Percentiles rank a stretch among this genome's conserved stretches.
Evolutionary conservation across 2,888 invertebrate genomes (phyloP).

Genomic region (Epiblema foenella): DNA sequence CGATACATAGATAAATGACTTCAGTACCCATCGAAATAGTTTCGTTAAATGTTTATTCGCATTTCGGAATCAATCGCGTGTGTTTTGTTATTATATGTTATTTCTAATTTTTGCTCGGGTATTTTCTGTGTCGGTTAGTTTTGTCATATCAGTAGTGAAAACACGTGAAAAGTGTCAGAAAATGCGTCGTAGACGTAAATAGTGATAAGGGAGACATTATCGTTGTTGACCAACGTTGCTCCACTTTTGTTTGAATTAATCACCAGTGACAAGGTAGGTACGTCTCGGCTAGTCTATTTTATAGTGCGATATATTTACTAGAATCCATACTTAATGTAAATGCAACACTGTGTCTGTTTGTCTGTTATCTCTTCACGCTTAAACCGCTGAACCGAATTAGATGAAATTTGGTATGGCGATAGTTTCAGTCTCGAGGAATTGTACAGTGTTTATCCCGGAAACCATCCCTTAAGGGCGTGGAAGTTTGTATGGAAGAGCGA

Average conservation of each 20-base stretch:
- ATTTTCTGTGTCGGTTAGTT: conserved; percentile 33
- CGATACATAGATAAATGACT: conserved; percentile 64
- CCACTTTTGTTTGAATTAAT: conserved; percentile 65
- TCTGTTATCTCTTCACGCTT: no score
- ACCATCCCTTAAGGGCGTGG: no score
- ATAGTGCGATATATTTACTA: conserved; percentile 3
- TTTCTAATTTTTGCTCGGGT: conserved; percentile 36
- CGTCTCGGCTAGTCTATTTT: conserved; percentile 48
- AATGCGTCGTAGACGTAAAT: conserved; percentile 79
- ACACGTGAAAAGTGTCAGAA: conserved; percentile 54
- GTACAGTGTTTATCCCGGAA: no score
- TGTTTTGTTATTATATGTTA: no score
- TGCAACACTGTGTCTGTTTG: no score
- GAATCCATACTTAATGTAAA: no score
- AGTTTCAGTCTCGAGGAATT: no score
- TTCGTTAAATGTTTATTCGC: conserved; percentile 60
- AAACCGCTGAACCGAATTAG: no score
- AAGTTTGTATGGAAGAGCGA: no score
- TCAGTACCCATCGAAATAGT: conserved; percentile 69
- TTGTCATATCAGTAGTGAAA: conserved; percentile 35
- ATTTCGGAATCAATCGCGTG: conserved; percentile 20
- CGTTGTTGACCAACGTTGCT: conserved; percentile 73
- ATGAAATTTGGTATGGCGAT: no score
- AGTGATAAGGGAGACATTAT: conserved; percentile 68
- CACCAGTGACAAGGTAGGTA: conserved; percentile 69